A percentile compares a stretch with the other conserved stretches of the same genome.
Conservation (phyloP, 2,888 invertebrate species). For the Idaea aversata region DNA sequence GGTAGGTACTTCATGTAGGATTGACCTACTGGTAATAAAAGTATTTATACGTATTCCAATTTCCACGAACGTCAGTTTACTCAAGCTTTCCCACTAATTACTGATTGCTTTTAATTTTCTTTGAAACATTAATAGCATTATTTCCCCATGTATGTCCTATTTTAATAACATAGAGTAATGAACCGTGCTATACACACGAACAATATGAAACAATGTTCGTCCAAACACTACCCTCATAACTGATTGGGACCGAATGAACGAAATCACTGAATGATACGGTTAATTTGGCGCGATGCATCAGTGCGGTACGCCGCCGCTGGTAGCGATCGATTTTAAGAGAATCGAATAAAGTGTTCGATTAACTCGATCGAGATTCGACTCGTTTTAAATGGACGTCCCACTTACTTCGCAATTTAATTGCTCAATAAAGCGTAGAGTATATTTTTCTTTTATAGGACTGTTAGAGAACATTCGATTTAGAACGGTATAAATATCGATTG, state of each 20-base stretch:
- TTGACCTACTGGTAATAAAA: no score
- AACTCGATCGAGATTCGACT: background rate
- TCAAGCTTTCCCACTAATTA: no score
- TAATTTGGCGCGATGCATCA: background rate
- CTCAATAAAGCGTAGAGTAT: background rate
- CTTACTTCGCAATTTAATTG: background rate
- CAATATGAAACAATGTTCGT: background rate
- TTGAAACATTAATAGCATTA: background rate
- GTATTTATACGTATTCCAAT: no score
- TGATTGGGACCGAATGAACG: background rate
- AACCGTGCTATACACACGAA: background rate
- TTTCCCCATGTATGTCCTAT: background rate
- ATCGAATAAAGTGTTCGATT: background rate
- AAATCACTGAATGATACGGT: slow-evolving; percentile 1
- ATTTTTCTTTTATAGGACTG: background rate
- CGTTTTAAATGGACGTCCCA: background rate
- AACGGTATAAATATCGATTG: background rate
- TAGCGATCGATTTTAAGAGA: background rate
- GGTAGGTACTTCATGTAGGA: no score
- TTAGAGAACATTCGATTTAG: background rate
- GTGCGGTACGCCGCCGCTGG: background rate
- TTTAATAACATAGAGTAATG: background rate
- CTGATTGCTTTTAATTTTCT: background rate
- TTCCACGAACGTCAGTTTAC: no score
- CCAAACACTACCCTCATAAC: no score